A percentile compares a stretch with the other conserved stretches of the same genome.
Conservation (phyloP, 2,113 vertebrate genomes). For the Oenanthe oenanthe region DNA sequence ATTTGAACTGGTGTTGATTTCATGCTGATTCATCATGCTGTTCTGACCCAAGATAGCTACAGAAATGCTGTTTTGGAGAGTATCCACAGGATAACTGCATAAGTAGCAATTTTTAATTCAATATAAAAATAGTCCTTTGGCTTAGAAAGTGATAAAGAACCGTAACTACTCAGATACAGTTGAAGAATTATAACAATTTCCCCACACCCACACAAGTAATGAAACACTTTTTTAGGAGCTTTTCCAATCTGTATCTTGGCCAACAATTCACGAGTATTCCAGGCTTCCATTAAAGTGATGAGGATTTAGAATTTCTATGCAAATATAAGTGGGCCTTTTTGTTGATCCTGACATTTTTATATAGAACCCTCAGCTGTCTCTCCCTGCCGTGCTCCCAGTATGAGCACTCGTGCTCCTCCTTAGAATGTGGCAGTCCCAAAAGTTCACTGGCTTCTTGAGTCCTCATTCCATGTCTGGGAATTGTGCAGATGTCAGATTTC, state of each 20-base stretch:
- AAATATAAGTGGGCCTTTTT: not conserved
- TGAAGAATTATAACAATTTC: conserved; percentile 27
- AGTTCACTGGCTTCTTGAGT: not conserved
- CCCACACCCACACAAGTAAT: conserved; percentile 13
- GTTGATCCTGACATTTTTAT: not conserved
- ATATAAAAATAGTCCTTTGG: conserved; percentile 52
- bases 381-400: not conserved
- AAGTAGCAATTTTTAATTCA: conserved; percentile 43
- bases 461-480: not conserved
- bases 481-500: not conserved
- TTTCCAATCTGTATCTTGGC: conserved; percentile 6
- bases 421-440: not conserved
- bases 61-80: conserved; percentile 49
- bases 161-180: conserved; percentile 8
- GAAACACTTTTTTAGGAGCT: not conserved
- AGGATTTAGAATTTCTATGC: not conserved
- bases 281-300: conserved; percentile 21
- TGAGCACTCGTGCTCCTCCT: not conserved
- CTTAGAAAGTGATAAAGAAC: conserved; percentile 43
- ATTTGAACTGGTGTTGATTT: conserved; percentile 28
- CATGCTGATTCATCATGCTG: conserved; percentile 47
- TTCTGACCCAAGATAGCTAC: conserved; percentile 35
- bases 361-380: not conserved
- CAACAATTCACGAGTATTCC: not conserved
- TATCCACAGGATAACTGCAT: conserved; percentile 36